These are phyloP conservation scores for Pogonocichla stellata DNA, from an alignment of 2,113 vertebrate genomes.

Conservation along the genomic window DNA sequence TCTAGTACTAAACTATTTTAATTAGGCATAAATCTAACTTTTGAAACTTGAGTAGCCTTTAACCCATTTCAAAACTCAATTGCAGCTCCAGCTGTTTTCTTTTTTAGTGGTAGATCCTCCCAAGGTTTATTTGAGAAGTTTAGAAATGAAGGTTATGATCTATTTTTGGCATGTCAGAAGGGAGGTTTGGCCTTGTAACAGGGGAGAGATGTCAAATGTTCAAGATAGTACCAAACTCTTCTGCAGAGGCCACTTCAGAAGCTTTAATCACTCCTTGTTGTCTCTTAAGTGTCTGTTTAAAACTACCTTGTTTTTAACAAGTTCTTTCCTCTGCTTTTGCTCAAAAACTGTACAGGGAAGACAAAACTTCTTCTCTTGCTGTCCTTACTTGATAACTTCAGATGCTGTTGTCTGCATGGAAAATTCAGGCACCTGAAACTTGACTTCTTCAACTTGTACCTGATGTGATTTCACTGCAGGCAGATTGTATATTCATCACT, in stretches of 20 bases:
- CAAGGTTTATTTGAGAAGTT: background rate
- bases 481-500: slow-evolving; percentile 31
- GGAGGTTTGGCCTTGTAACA: background rate
- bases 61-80: background rate
- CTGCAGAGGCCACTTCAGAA: background rate
- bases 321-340: background rate
- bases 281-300: background rate
- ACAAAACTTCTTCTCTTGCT: background rate
- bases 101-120: background rate
- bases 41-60: background rate
- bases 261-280: background rate
- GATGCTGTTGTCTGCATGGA: background rate
- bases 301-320: background rate
- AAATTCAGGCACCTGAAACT: slow-evolving; percentile 19
- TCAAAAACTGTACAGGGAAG: background rate
- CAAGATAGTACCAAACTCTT: background rate
- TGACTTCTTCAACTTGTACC: slow-evolving; percentile 13
- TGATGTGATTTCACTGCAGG: slow-evolving; percentile 30
- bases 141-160: background rate
- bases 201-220: background rate
- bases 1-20: background rate
- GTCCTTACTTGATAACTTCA: background rate
- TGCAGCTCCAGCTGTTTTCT: background rate
- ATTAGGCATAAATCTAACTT: background rate
- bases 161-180: background rate